phyloP scores from a whole-genome alignment of 2,888 invertebrate species.

The Psococerastis gibbosa region DNA sequence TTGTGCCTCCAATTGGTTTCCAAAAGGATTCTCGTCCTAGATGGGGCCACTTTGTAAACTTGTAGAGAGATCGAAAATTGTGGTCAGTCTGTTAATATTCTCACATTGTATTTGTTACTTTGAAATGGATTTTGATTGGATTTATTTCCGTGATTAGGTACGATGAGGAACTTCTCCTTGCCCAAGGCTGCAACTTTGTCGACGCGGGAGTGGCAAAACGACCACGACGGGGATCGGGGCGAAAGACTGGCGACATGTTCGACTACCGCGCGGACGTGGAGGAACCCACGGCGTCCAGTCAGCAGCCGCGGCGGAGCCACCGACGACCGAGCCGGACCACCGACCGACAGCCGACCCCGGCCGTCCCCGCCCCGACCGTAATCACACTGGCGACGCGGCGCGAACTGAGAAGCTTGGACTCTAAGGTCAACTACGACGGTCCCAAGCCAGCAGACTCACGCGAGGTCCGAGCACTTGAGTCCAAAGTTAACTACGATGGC shows the following conservation, averaged over 20 bases:
- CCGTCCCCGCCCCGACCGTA: conserved; percentile 13
- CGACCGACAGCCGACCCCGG: conserved; percentile 18
- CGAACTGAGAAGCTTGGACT: conserved; percentile 12
- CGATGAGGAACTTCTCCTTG: conserved; percentile 71
- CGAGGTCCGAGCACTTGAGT: background rate
- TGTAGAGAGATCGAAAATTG: too few relatives aligned
- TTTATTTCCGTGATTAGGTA: too few relatives aligned
- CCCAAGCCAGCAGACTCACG: background rate
- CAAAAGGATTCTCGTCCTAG: too few relatives aligned
- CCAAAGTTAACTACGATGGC: background rate
- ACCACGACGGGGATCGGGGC: conserved; percentile 8
- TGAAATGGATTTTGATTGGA: too few relatives aligned
- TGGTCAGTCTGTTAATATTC: too few relatives aligned
- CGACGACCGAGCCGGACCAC: conserved; percentile 29
- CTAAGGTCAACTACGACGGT: conserved; percentile 6
- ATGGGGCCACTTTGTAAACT: too few relatives aligned
- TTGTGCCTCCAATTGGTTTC: too few relatives aligned
- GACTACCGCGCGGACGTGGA: background rate
- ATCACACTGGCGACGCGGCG: conserved; percentile 11
- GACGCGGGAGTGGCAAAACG: conserved; percentile 29
- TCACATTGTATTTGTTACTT: too few relatives aligned
- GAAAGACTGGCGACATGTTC: conserved; percentile 9
- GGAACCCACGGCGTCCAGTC: conserved; percentile 8
- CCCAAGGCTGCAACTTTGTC: conserved; percentile 54
- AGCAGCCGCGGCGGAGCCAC: conserved; percentile 30